These are phyloP conservation scores for Diplosoma virens DNA, from an alignment of 23 tunicate genomes.

Conservation along the genomic window DNA sequence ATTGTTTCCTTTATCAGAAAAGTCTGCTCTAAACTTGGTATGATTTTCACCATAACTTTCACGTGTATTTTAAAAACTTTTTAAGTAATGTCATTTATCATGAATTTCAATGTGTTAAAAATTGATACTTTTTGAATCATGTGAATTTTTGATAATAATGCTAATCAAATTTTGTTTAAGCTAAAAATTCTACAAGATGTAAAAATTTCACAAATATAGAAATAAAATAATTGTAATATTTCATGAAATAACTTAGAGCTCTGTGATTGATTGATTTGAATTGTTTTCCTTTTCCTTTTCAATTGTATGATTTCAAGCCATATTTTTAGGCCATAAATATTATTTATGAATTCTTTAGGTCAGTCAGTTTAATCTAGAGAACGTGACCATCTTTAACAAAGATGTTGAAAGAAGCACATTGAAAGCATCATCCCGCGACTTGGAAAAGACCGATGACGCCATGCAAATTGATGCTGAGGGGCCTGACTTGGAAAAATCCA, in stretches of 20 bases:
- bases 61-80: too few species aligned
- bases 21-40: constrained; percentile 95
- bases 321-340: too few species aligned
- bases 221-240: too few species aligned
- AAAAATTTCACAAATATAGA: background rate
- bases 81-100: too few species aligned
- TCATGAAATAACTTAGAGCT: too few species aligned
- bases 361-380: constrained; percentile 89
- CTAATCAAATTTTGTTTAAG: background rate
- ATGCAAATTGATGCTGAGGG: constrained; percentile 32
- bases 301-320: too few species aligned
- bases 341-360: constrained; percentile 65
- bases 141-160: too few species aligned
- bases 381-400: constrained; percentile 70
- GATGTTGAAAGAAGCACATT: constrained; percentile 21
- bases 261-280: too few species aligned
- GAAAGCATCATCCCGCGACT: constrained; percentile 7
- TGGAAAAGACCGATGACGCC: constrained; percentile 22
- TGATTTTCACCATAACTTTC: background rate
- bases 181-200: background rate
- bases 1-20: constrained; percentile 89
- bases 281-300: too few species aligned
- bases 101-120: too few species aligned
- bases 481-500: too few species aligned
- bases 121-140: too few species aligned